Evolutionary conservation across 2,113 vertebrate species (phyloP).

Genomic region (Suncus etruscus): DNA sequence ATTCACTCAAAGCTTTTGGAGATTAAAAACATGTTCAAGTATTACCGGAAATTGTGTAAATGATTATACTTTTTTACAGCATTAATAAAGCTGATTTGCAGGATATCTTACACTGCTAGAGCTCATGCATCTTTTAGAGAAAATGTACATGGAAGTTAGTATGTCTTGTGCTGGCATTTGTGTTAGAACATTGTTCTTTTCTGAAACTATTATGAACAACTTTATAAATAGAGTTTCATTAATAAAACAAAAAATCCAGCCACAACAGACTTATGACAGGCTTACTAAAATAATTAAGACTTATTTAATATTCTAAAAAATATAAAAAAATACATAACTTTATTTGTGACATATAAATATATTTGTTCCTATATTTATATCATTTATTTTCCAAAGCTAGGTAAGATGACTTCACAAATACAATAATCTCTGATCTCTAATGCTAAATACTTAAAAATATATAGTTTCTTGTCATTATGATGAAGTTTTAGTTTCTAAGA

Average conservation of each 20-base stretch:
- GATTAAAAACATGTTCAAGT: not conserved
- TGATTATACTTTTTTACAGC: not conserved
- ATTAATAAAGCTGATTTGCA: not conserved
- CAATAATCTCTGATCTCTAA: not conserved
- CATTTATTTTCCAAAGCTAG: too few species aligned
- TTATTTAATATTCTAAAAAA: too few species aligned
- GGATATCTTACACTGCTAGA: not conserved
- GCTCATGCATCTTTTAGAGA: not conserved
- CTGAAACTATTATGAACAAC: too few species aligned
- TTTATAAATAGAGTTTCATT: too few species aligned
- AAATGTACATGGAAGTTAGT: not conserved
- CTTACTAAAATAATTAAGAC: too few species aligned
- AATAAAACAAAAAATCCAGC: too few species aligned
- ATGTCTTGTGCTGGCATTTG: too few species aligned
- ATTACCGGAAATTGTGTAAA: not conserved
- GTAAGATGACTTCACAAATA: not conserved
- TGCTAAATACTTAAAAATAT: not conserved
- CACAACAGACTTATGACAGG: too few species aligned
- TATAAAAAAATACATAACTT: too few species aligned
- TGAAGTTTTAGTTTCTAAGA: not conserved
- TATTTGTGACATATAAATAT: too few species aligned
- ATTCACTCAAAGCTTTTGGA: not conserved
- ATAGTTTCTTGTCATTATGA: not conserved
- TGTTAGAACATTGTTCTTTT: too few species aligned
- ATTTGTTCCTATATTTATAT: too few species aligned